phyloP scores from a whole-genome alignment of 2,888 invertebrate species.

The Didymodactylos carnosus region DNA sequence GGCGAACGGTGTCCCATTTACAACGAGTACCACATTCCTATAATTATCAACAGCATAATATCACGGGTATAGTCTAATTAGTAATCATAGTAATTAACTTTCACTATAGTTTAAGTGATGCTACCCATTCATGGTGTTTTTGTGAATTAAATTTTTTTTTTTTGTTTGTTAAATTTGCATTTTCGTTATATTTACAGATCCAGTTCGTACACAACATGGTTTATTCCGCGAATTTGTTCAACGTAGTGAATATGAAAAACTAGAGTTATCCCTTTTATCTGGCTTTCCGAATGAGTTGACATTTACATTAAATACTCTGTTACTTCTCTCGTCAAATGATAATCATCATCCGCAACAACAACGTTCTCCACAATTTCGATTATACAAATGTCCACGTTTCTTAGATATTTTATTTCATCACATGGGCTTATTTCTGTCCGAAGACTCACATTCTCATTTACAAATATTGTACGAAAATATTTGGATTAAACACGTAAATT shows the following conservation, averaged over 20 bases:
- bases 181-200: too few relatives aligned
- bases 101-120: too few relatives aligned
- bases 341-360: too few relatives aligned
- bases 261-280: slow-evolving; percentile 7
- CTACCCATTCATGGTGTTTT: too few relatives aligned
- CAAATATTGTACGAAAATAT: slow-evolving; percentile 1
- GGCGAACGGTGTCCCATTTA: background rate
- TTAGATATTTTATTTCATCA: slow-evolving; percentile 73
- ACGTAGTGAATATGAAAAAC: slow-evolving; percentile 9
- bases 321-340: slow-evolving; percentile 71
- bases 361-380: slow-evolving; percentile 43
- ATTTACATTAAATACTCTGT: slow-evolving; percentile 9
- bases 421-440: slow-evolving; percentile 58
- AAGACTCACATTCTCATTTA: background rate
- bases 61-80: background rate
- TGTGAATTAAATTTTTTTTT: too few relatives aligned
- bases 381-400: slow-evolving; percentile 64
- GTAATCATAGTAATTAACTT: background rate
- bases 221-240: background rate
- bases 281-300: slow-evolving; percentile 14
- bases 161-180: too few relatives aligned
- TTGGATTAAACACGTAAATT: background rate
- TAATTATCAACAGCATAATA: background rate
- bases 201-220: background rate
- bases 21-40: background rate